Conservation (phyloP, 2,888 invertebrate species). For the Balanococcus diminutus region DNA sequence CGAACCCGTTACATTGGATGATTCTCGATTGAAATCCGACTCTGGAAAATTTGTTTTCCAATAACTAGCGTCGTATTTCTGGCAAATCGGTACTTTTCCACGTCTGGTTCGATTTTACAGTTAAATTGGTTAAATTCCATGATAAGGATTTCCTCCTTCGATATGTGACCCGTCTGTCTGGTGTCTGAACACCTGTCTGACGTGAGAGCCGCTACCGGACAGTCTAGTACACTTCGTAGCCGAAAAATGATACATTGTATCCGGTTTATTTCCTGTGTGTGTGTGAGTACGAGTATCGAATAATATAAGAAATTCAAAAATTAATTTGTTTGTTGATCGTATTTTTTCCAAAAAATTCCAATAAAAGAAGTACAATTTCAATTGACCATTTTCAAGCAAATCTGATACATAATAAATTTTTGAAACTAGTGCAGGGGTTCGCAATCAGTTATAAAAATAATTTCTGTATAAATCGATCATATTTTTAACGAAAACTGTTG, state of each 20-base stretch:
- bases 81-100: neutral
- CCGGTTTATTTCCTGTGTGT: neutral
- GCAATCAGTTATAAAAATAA: no score
- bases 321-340: neutral
- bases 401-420: neutral
- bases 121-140: neutral
- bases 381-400: neutral
- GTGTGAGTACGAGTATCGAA: no score
- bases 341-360: neutral
- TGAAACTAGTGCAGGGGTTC: neutral
- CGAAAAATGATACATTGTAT: neutral
- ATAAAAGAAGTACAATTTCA: no score
- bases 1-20: constrained; percentile 11
- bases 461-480: no score
- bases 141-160: neutral
- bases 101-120: constrained; percentile 22
- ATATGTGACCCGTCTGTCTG: neutral
- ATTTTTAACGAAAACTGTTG: no score
- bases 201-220: neutral
- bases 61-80: neutral
- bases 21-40: neutral
- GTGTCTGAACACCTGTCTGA: neutral
- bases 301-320: no score
- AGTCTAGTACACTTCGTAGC: neutral
- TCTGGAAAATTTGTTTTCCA: neutral